These are phyloP conservation scores for Andrena camellia DNA, from an alignment of 2,888 invertebrate species.

Conservation along the genomic window DNA sequence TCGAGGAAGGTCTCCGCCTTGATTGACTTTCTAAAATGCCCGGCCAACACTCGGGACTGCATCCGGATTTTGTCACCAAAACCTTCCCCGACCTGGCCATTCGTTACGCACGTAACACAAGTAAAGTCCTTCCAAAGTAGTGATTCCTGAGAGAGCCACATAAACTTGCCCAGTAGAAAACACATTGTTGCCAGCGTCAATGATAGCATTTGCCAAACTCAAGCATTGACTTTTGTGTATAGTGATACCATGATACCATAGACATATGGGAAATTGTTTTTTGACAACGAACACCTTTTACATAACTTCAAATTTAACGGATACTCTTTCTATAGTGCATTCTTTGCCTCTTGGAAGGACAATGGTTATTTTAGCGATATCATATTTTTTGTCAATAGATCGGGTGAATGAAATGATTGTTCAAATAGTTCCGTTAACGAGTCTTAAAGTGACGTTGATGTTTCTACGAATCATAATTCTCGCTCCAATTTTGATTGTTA, in stretches of 20 bases:
- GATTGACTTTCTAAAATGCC: too few species aligned
- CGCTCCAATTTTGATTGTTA: too few species aligned
- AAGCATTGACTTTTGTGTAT: not conserved
- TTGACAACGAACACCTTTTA: not conserved
- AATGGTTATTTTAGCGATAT: not conserved
- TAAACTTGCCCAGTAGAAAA: not conserved
- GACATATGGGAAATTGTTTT: not conserved
- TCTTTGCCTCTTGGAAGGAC: too few species aligned
- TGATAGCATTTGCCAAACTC: not conserved
- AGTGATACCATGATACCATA: not conserved
- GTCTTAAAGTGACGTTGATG: not conserved
- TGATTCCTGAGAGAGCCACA: not conserved
- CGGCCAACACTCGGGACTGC: too few species aligned
- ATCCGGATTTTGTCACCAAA: too few species aligned
- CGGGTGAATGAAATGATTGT: not conserved
- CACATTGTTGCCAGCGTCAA: not conserved
- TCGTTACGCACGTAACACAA: not conserved
- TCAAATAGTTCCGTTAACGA: not conserved
- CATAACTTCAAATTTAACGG: not conserved
- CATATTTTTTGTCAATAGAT: not conserved
- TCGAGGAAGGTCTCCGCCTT: too few species aligned
- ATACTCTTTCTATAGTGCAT: too few species aligned
- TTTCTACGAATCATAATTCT: too few species aligned
- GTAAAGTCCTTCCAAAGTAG: not conserved
- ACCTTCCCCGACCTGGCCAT: too few species aligned